Base-by-base conservation (phyloP, 1,140 invertebrate genomes). In the Bombus pyrosoma region DNA sequence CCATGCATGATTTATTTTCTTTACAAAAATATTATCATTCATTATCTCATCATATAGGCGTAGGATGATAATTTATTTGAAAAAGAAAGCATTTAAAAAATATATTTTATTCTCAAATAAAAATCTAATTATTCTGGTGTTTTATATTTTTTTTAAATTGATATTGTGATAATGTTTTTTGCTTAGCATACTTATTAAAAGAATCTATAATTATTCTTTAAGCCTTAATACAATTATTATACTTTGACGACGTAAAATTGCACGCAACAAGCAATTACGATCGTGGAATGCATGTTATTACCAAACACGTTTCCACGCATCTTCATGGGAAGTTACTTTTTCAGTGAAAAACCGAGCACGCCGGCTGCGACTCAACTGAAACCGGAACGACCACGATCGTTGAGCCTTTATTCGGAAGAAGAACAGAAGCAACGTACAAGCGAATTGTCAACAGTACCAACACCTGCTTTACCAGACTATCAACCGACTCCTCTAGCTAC, bases 371-470 rank as follows among this genome's bases (percentile, higher is more conserved):
- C 25, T 10, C 79, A 92, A 15, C 83, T 94, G 64, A 96, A 95
- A 91, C 83, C 94, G 62, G 95, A 96, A 92, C 95, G 96, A 76
- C 95, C 95, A 22, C 95, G 94, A 79, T 96, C 95, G 10, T 87
- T 96, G 41, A 95, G 95, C 53, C 92, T 96, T 83, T 94, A 95
- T 76, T 93, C 92, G 13, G 94, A 93, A 74, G 94, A 95, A 34
- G 93, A 93, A 53, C 93, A 91, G 59, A 93, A 92, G 74, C 87
- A 93, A 72, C 87, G 92, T 69, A 88, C 91, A 37, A 88, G 64
- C 59, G 90, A 92, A 87, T 82, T 91, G 77, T 82, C 91, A 89
- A 95, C 91, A 82, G 94, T 88, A 91, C 94, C 87, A 92, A 95
- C 87, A 81, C 91, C 91, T 90, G 94, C 83, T 93, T 95, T 82